Base-by-base conservation (phyloP, 2,888 invertebrate genomes). In the Drosophila recens region DNA sequence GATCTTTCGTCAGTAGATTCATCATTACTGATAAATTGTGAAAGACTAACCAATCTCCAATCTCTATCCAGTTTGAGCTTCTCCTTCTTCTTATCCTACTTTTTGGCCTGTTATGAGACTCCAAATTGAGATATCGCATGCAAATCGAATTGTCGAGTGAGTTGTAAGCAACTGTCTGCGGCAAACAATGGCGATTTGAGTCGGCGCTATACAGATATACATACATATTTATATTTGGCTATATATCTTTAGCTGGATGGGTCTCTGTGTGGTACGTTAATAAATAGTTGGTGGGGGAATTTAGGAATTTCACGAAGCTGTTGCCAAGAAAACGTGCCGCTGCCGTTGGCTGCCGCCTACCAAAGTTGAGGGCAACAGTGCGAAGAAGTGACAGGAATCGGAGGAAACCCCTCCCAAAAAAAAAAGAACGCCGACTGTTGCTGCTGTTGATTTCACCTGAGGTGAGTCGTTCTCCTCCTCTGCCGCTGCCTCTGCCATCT, bases 121-220 rank as follows among this genome's bases (percentile, higher is more conserved):
- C 78, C 75, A 90, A 91, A 90, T 90, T 90, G 87, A 90, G 90
- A 90, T 90, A 90, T 91, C 86, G 82, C 83, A 81, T 78, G 88
- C 80, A 76, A 72, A 78, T 59, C 62, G 69, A 66, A 70, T 67
- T 71, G 75, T 66, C 71, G 71, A 74, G 58, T 89, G 71, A 88
- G 90, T 84, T 84, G 89, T 90, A 89, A 77, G 63, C 69, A 36
- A 59, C 51, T 67, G 83, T 61, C 67, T 73, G 72, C 56, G 48
- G 62, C 67, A 80, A 90, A 91, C 91, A 90, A 91, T 90, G 82
- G 84, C 72, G 65, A 84, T 74, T 79, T 74, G 33, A 43, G 65
- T 69, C 57, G 70, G 80, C 67, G 76, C 43, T 64, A 45, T 54
- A 46, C 57, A 59, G 51, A 76, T 59, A 67, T 45, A 57, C 58